Base-by-base conservation (phyloP, 2,888 invertebrate genomes). In the Epinotia bilunana region DNA sequence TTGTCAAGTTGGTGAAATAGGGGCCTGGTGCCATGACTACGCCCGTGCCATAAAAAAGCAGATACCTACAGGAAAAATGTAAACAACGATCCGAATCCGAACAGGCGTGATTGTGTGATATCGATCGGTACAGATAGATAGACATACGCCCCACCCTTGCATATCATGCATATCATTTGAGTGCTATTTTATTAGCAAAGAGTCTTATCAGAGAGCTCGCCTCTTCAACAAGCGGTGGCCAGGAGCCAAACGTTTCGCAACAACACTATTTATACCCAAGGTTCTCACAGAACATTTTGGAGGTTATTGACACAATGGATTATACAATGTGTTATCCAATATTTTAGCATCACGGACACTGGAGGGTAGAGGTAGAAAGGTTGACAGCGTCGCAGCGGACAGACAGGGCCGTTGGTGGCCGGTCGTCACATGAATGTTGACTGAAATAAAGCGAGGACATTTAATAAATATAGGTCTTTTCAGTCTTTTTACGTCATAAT, bases 271-370 rank as follows among this genome's bases (percentile, higher is more conserved):
- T 91, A 88, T 92, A 90, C 82, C 88, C 91, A 93, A 92, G 93
- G 92, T 92, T 91, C 87, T 87, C 87, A 87, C 87, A 86, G 88
- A 89, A 90, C 89, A 90, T 89, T 93, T 92, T 91, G 90, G 89
- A 88, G 93, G 93, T 94, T 93, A 93, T 92, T 94, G 93, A 94
- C 94, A 90, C 84, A 86, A 81, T 79, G 81, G 79, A 83, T 91
- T 90, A 89, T 88, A 89, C 87, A 90, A 90, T 87, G 78, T 81
- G 84, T 90, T 90, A 91, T 84, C 79, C 84, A 87, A 90, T 83
- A 81, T 84, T 82, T 80, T 78, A 80, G 83, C 82, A 80, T 83
- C 77, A 77, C 76, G 82, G 78, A 87, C 83, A 85, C 86, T 84
- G 84, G 83, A 86, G 74, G 77, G 39, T 43, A 58, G 57, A 46